Evolutionary conservation across 2,797 vertebrate species (phyloP).

Genomic region (Squalus acanthias): DNA sequence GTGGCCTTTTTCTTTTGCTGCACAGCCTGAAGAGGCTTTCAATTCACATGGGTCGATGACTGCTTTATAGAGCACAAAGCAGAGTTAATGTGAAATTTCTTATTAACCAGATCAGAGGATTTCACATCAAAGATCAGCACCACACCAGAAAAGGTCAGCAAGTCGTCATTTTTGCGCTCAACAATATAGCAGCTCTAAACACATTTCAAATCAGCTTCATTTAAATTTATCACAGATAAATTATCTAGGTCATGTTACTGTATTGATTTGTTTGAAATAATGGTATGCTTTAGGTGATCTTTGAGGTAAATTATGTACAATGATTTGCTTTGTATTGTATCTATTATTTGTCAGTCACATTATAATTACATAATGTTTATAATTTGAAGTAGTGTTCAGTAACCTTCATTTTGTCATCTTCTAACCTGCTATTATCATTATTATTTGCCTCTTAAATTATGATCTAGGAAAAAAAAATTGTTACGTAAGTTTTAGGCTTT

Average conservation of each 20-base stretch:
- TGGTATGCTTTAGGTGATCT: neutral
- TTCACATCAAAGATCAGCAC: conserved; percentile 24
- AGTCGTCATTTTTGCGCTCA: neutral
- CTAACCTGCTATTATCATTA: neutral
- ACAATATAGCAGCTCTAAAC: neutral
- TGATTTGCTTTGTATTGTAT: neutral
- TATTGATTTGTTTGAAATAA: conserved; percentile 24
- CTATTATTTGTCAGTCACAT: neutral
- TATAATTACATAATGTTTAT: conserved; percentile 16
- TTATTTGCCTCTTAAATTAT: neutral
- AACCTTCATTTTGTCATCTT: neutral
- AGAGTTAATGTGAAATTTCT: conserved; percentile 28
- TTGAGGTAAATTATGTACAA: neutral
- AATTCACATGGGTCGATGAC: conserved; percentile 16
- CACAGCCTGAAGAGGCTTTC: conserved; percentile 34
- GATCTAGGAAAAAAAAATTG: neutral
- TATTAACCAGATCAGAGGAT: conserved; percentile 15
- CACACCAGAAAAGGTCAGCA: conserved; percentile 22
- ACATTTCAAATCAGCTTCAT: conserved; percentile 14
- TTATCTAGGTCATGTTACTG: conserved; percentile 18
- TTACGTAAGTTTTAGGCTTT: neutral
- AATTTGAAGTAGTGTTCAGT: neutral
- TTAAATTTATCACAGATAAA: conserved; percentile 6
- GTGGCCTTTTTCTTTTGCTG: conserved; percentile 13
- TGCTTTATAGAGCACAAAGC: conserved; percentile 33